These are phyloP conservation scores for Ophion ellenae DNA, from an alignment of 2,888 invertebrate species.

Conservation along the genomic window DNA sequence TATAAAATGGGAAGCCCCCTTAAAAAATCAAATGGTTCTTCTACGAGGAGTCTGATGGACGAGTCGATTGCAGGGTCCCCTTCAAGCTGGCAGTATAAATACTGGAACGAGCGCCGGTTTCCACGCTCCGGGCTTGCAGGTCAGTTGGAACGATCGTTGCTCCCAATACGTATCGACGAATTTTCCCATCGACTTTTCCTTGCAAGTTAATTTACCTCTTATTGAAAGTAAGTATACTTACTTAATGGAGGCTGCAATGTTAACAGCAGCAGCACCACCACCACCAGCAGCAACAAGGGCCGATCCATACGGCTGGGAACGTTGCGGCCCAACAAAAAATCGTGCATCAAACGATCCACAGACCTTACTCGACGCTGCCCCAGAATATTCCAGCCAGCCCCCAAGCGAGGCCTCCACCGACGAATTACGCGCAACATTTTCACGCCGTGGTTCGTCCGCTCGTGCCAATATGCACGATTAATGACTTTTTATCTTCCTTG, in stretches of 20 bases:
- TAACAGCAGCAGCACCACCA: slow-evolving; percentile 8
- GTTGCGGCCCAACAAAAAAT: slow-evolving; percentile 36
- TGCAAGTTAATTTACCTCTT: not conserved
- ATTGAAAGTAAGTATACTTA: not conserved
- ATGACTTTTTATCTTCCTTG: no score
- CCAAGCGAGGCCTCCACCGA: slow-evolving; percentile 34
- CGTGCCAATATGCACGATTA: not conserved
- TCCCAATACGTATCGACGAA: slow-evolving; percentile 1
- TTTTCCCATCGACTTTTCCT: not conserved
- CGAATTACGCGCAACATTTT: slow-evolving; percentile 37
- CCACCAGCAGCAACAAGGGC: slow-evolving; percentile 14
- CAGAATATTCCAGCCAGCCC: slow-evolving; percentile 45
- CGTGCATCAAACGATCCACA: slow-evolving; percentile 49
- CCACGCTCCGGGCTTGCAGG: slow-evolving; percentile 44
- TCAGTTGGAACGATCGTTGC: slow-evolving; percentile 12
- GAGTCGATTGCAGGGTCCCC: slow-evolving; percentile 43
- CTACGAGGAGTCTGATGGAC: not conserved
- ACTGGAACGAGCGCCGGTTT: slow-evolving; percentile 46
- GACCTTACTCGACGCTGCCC: slow-evolving; percentile 47
- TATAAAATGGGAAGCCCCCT: no score
- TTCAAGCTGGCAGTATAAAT: slow-evolving; percentile 61
- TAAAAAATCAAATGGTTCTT: not conserved
- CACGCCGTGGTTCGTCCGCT: slow-evolving; percentile 33
- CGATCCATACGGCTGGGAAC: slow-evolving; percentile 36
- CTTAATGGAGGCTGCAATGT: not conserved